Evolutionary conservation across 2,113 vertebrate genomes (phyloP).

Genomic region (Odobenus rosmarus): DNA sequence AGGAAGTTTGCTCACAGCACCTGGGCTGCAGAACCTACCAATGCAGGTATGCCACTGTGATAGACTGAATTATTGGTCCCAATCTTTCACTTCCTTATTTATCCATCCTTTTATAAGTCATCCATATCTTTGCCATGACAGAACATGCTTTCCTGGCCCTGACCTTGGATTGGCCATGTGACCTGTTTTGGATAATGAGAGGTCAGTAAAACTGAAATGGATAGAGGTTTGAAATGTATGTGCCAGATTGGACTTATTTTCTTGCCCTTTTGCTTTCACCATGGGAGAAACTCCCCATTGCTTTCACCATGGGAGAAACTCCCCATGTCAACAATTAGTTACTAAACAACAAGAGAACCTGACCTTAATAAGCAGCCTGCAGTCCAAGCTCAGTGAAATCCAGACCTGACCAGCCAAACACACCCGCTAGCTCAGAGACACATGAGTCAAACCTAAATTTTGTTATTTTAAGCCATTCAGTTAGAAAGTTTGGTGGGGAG

Average conservation of each 20-base stretch:
- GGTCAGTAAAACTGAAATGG: not conserved
- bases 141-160: not conserved
- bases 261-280: not conserved
- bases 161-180: not conserved
- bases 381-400: not conserved
- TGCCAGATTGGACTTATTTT: not conserved
- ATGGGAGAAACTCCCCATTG: not conserved
- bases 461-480: not conserved
- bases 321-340: not conserved
- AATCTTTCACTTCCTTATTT: not conserved
- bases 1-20: not conserved
- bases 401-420: not conserved
- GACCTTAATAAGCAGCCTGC: not conserved
- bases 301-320: not conserved
- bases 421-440: not conserved
- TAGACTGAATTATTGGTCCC: not conserved
- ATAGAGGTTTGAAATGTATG: not conserved
- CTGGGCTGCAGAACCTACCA: too few species aligned
- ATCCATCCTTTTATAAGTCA: not conserved
- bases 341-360: not conserved
- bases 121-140: not conserved
- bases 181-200: not conserved
- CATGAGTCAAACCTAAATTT: not conserved
- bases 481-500: rapidly evolving
- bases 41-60: not conserved